phyloP scores from a whole-genome alignment of 2,797 vertebrate species.

The Cephalopachus bancanus region DNA sequence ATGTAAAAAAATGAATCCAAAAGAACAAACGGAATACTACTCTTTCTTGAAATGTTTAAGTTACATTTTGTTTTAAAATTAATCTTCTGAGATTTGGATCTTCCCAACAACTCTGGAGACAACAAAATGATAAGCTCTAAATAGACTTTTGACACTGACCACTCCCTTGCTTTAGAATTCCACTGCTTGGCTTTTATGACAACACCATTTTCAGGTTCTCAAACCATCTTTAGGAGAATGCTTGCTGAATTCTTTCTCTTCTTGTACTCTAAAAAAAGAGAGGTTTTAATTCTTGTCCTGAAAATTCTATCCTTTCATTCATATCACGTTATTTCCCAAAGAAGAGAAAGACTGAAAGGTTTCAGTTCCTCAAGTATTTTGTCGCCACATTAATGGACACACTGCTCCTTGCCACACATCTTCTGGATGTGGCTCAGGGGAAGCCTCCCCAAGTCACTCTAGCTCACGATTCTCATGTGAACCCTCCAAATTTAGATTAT shows the following conservation, averaged over 20 bases:
- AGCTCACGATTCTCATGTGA: neutral
- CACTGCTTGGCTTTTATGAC: slow-evolving; percentile 12
- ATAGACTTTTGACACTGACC: slow-evolving; percentile 24
- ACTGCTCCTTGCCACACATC: neutral
- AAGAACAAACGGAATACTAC: slow-evolving; percentile 26
- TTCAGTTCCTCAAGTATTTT: neutral
- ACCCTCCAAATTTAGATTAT: neutral
- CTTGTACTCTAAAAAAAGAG: neutral
- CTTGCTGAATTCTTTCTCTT: slow-evolving; percentile 51
- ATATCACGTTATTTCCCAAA: slow-evolving; percentile 20
- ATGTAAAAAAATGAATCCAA: slow-evolving; percentile 24
- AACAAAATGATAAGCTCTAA: slow-evolving; percentile 23
- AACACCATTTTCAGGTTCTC: neutral
- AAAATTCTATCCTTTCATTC: slow-evolving; percentile 28
- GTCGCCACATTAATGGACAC: neutral
- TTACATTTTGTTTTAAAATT: slow-evolving; percentile 55
- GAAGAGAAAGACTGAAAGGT: neutral
- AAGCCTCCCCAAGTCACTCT: neutral
- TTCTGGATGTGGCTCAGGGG: neutral
- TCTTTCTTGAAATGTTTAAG: slow-evolving; percentile 37
- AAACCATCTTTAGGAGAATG: neutral
- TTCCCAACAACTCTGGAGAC: slow-evolving; percentile 35
- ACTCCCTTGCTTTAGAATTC: slow-evolving; percentile 26
- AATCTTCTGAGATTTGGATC: slow-evolving; percentile 17
- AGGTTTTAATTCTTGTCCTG: slow-evolving; percentile 26